Evolutionary conservation across 2,113 vertebrate species (phyloP).

Genomic region (Chiloscyllium plagiosum): DNA sequence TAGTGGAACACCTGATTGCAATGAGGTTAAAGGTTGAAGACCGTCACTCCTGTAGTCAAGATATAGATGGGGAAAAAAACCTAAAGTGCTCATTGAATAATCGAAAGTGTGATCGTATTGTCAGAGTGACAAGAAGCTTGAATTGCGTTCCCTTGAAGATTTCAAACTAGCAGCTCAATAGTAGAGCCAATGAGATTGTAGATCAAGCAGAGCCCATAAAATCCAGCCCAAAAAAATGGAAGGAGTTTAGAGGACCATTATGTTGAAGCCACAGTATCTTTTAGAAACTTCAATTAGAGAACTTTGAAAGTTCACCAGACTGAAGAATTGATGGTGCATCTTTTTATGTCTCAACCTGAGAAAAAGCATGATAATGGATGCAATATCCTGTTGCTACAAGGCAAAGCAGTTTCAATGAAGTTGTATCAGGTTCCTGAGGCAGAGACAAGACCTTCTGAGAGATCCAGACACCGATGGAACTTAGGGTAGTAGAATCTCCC

Average conservation of each 20-base stretch:
- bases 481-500: neutral
- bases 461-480: neutral
- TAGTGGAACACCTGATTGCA: neutral
- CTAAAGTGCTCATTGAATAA: neutral
- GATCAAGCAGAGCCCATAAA: neutral
- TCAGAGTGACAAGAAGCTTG: neutral
- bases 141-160: neutral
- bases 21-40: neutral
- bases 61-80: neutral
- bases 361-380: neutral
- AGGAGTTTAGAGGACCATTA: neutral
- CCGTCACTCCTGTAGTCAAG: neutral
- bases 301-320: too few species aligned
- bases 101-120: neutral
- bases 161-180: neutral
- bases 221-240: neutral
- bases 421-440: neutral
- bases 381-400: neutral
- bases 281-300: neutral
- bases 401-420: neutral
- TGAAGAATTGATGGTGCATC: neutral
- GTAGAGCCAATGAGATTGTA: neutral
- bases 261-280: neutral
- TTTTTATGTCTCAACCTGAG: neutral
- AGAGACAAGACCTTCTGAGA: neutral